Evolutionary conservation across 2,797 vertebrate species (phyloP).

Genomic region (Pantherophis vulpinus): DNA sequence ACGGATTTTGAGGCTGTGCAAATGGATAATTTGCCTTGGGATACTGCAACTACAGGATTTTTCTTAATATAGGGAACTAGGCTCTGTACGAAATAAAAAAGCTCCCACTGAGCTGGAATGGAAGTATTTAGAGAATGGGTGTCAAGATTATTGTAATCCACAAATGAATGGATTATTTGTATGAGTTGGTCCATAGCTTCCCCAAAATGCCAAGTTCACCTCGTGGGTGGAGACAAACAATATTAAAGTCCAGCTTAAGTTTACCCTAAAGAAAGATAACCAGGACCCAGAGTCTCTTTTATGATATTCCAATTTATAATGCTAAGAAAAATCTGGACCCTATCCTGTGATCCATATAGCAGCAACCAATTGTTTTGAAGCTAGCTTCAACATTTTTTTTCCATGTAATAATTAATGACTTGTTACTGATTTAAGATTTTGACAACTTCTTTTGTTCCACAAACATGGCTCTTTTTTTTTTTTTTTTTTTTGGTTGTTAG

Average conservation of each 20-base stretch:
- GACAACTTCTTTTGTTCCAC: background rate
- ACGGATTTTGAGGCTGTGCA: background rate
- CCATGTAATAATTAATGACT: background rate
- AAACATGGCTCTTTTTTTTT: no score
- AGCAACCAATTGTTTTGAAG: background rate
- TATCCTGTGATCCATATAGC: no score
- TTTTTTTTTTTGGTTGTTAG: no score
- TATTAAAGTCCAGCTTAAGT: background rate
- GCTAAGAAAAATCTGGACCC: background rate
- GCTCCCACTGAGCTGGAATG: background rate
- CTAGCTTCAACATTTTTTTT: background rate
- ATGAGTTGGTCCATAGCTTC: background rate
- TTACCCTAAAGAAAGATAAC: no score
- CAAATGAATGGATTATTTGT: background rate
- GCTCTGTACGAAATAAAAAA: background rate
- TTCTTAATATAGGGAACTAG: background rate
- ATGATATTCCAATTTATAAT: no score
- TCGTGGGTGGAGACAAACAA: background rate
- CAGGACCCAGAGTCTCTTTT: background rate
- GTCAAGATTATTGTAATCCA: background rate
- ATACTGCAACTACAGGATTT: background rate
- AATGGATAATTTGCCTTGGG: background rate
- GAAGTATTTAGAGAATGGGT: no score
- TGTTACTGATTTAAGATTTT: accelerated
- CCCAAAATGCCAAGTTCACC: no score